These are phyloP conservation scores for Sigmodon hispidus DNA, from an alignment of 2,113 vertebrate species.

Conservation along the genomic window DNA sequence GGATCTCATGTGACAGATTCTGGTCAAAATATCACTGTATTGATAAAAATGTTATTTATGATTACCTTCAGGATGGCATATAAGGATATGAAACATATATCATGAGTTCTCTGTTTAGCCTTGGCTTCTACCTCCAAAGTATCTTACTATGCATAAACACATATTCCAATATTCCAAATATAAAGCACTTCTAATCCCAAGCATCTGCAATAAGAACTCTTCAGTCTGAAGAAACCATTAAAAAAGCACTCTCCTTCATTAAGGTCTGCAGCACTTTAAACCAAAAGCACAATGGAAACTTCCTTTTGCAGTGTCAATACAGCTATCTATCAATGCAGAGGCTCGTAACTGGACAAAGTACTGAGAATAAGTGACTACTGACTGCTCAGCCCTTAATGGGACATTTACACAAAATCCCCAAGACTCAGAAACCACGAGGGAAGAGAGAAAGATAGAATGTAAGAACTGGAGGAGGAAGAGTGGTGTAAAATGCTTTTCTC, in stretches of 20 bases:
- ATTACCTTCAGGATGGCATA: not conserved
- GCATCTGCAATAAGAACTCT: not conserved
- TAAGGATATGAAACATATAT: not conserved
- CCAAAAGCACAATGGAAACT: not conserved
- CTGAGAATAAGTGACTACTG: not conserved
- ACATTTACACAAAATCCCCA: not conserved
- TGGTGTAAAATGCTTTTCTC: not conserved
- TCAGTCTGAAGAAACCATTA: not conserved
- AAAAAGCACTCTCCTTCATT: not conserved
- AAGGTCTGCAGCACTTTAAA: not conserved
- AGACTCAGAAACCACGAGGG: not conserved
- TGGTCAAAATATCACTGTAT: not conserved
- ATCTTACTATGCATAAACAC: not conserved
- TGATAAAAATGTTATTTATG: not conserved
- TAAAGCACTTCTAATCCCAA: not conserved
- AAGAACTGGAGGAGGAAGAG: not conserved
- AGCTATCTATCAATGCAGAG: not conserved
- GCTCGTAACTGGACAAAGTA: not conserved
- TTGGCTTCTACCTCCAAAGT: not conserved
- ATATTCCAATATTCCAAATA: not conserved
- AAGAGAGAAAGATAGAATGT: not conserved
- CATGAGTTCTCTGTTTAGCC: not conserved
- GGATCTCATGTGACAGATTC: not conserved
- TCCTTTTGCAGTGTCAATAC: not conserved
- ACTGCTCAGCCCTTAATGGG: not conserved